Conservation (phyloP, 2,113 vertebrate species). For the Carlito syrichta region DNA sequence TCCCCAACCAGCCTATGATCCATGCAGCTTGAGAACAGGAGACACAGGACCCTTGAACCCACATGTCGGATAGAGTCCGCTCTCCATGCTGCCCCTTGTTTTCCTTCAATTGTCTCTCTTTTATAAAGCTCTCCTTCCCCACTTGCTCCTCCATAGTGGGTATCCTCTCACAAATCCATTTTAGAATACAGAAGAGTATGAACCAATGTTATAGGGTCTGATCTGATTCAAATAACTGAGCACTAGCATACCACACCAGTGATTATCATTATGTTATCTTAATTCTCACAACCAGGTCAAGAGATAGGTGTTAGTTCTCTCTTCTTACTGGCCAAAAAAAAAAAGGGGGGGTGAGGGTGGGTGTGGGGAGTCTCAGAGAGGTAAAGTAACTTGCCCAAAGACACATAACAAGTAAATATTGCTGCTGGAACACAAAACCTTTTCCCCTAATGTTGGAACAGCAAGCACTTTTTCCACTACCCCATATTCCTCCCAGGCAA, state of each 20-base stretch:
- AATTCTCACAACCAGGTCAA: not conserved
- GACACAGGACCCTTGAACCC: not conserved
- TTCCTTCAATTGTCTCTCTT: not conserved
- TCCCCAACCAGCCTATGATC: not conserved
- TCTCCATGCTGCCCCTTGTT: not conserved
- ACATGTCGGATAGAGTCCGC: not conserved
- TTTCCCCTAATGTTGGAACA: not conserved
- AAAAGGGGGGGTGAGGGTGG: too few relatives aligned
- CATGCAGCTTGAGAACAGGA: not conserved
- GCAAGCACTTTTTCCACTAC: not conserved
- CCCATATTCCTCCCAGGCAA: not conserved
- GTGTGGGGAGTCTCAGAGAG: too few relatives aligned
- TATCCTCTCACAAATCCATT: not conserved
- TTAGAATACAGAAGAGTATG: not conserved
- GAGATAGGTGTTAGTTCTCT: not conserved
- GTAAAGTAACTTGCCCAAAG: not conserved
- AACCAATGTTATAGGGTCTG: not conserved
- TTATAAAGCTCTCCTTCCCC: not conserved
- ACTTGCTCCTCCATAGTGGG: rapidly evolving
- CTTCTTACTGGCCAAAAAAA: not conserved
- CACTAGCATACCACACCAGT: not conserved
- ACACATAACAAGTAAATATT: not conserved
- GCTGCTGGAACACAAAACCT: not conserved
- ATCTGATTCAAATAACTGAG: not conserved
- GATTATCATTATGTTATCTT: not conserved